Evolutionary conservation across 2,888 invertebrate species (phyloP).

Genomic region (Caenorhabditis sp.): DNA sequence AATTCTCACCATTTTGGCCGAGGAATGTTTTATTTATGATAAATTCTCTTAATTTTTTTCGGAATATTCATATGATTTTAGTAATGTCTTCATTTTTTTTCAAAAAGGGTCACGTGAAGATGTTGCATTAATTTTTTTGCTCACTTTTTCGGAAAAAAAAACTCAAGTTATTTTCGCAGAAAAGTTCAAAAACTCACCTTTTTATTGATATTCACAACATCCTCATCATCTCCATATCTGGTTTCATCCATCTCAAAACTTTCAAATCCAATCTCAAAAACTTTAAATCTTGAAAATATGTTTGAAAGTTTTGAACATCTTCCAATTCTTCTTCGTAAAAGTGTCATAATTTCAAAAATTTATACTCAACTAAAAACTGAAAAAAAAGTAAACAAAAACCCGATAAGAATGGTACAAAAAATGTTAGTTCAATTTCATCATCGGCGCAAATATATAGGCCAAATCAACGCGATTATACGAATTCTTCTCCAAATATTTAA

Average conservation of each 20-base stretch:
- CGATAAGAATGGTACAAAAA: slow-evolving; percentile 16
- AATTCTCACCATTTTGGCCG: no score
- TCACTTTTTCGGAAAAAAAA: no score
- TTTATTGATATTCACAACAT: slow-evolving; percentile 19
- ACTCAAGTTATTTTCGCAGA: no score
- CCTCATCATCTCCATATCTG: slow-evolving; percentile 18
- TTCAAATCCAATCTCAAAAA: background rate
- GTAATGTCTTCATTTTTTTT: no score
- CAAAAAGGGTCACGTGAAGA: no score
- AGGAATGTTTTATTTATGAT: no score
- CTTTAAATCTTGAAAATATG: background rate
- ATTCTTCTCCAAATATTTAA: slow-evolving; percentile 42
- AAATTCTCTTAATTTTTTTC: no score
- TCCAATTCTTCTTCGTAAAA: background rate
- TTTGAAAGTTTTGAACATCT: background rate
- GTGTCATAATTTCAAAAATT: background rate
- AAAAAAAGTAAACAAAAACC: background rate
- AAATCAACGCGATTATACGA: slow-evolving; percentile 56
- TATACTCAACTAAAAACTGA: slow-evolving; percentile 5
- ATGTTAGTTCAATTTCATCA: slow-evolving; percentile 36
- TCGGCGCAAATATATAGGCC: slow-evolving; percentile 55
- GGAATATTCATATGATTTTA: no score
- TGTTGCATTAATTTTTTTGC: no score
- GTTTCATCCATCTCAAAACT: slow-evolving; percentile 14
- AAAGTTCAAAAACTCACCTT: slow-evolving; percentile 9